Conservation (phyloP, 2,113 vertebrate species). For the Cygnus buccinator region DNA sequence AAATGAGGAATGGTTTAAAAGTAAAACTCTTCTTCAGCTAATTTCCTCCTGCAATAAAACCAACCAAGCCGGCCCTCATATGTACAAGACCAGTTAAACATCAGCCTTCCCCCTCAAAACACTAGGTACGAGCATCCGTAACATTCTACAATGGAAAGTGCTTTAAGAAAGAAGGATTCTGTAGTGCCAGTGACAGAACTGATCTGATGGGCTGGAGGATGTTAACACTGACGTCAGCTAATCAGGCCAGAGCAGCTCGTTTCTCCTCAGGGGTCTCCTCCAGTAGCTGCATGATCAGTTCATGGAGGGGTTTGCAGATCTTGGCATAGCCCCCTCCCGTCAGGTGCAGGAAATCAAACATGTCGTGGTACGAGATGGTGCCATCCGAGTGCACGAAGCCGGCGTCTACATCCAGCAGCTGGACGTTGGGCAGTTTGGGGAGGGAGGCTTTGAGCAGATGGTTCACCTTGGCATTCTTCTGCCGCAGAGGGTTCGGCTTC, state of each 20-base stretch:
- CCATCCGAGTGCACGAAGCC: conserved; percentile 95
- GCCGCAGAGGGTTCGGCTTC: conserved; percentile 91
- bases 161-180: conserved; percentile 81
- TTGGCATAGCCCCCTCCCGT: conserved; percentile 88
- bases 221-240: conserved; percentile 8
- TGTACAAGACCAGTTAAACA: conserved; percentile 61
- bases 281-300: conserved; percentile 97
- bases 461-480: conserved; percentile 93
- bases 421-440: conserved; percentile 84
- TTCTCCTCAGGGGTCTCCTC: conserved; percentile 96
- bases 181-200: conserved; percentile 80
- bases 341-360: conserved; percentile 99
- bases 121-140: conserved; percentile 75
- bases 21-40: conserved; percentile 73
- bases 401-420: conserved; percentile 87
- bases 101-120: conserved; percentile 78
- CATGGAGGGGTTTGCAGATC: conserved; percentile 90
- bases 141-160: conserved; percentile 83
- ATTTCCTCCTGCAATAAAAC: conserved; percentile 67
- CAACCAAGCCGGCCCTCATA: conserved; percentile 54
- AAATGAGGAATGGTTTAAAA: conserved; percentile 71
- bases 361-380: conserved; percentile 90
- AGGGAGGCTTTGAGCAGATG: conserved; percentile 84
- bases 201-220: conserved; percentile 76
- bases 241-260: conserved; percentile 90